Evolutionary conservation across 1,140 invertebrate species (phyloP).

Genomic region (Lamellibrachia luymesi): DNA sequence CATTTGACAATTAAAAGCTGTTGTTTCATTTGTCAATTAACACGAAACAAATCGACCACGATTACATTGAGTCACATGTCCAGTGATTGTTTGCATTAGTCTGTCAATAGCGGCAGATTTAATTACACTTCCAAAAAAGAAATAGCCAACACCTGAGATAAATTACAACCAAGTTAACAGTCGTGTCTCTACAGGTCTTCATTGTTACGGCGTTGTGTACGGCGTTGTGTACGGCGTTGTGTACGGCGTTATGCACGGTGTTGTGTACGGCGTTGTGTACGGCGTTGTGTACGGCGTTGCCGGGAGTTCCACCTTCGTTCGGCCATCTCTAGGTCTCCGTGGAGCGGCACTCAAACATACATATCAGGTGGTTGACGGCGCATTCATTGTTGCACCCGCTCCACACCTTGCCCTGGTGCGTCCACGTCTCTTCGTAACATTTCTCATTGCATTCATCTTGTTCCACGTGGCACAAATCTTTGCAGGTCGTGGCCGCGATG

Average conservation of each 20-base stretch:
- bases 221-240: background rate
- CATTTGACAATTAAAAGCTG: background rate
- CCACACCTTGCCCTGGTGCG: background rate
- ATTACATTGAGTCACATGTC: too few relatives aligned
- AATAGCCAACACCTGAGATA: background rate
- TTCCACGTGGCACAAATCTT: background rate
- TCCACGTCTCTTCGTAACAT: background rate
- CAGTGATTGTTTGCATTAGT: too few relatives aligned
- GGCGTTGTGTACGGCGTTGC: background rate
- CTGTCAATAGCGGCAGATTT: too few relatives aligned
- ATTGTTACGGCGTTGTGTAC: background rate
- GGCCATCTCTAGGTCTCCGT: background rate
- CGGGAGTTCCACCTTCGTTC: background rate
- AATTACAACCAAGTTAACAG: background rate
- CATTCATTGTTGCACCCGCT: background rate
- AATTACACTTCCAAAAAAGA: too few relatives aligned
- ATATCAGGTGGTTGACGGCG: background rate
- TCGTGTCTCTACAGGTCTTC: background rate
- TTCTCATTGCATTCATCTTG: background rate
- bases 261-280: background rate
- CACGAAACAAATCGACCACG: too few relatives aligned
- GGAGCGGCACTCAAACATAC: background rate
- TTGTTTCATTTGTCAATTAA: background rate
- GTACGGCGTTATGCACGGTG: too few relatives aligned
- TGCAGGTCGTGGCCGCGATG: background rate